Percentiles rank a stretch among this genome's conserved stretches.
phyloP scores from a whole-genome alignment of 2,113 vertebrate species.

The Andinoacara biseriatus region DNA sequence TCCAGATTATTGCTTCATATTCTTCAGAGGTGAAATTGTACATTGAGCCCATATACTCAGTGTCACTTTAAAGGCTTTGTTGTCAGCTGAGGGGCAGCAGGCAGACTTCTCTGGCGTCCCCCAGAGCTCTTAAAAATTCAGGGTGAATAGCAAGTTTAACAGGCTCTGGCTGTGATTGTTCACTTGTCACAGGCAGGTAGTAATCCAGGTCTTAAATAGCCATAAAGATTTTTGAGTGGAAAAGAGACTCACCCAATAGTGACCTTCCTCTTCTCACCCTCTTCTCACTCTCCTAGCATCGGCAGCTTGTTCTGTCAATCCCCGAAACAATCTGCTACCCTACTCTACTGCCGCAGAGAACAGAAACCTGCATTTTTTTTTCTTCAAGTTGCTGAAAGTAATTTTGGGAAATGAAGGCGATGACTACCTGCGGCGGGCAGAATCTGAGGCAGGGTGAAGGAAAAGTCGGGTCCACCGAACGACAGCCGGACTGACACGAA shows the following conservation, averaged over 20 bases:
- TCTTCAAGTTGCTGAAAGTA: neutral
- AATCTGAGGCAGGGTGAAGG: neutral
- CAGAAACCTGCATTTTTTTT: rapidly evolving
- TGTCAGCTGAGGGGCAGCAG: slow-evolving; percentile 11
- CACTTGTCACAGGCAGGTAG: slow-evolving; percentile 35
- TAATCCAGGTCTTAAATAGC: slow-evolving; percentile 20
- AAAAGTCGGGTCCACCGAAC: neutral
- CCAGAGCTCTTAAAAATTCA: slow-evolving; percentile 18
- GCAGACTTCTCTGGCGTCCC: neutral
- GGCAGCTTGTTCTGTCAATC: neutral
- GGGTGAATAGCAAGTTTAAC: slow-evolving; percentile 36
- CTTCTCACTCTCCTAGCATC: neutral
- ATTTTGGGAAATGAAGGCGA: neutral
- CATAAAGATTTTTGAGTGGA: slow-evolving; percentile 23
- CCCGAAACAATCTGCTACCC: neutral
- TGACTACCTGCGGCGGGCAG: neutral
- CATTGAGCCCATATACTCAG: neutral
- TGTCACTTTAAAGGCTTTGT: slow-evolving; percentile 33
- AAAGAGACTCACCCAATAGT: neutral
- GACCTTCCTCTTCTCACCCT: neutral
- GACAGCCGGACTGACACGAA: neutral
- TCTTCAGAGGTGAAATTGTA: slow-evolving; percentile 30
- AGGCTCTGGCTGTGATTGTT: slow-evolving; percentile 19
- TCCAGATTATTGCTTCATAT: slow-evolving; percentile 38
- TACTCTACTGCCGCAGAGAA: neutral